Evolutionary conservation across 2,797 vertebrate genomes (phyloP).

Genomic region (Pelobates cultripes): DNA sequence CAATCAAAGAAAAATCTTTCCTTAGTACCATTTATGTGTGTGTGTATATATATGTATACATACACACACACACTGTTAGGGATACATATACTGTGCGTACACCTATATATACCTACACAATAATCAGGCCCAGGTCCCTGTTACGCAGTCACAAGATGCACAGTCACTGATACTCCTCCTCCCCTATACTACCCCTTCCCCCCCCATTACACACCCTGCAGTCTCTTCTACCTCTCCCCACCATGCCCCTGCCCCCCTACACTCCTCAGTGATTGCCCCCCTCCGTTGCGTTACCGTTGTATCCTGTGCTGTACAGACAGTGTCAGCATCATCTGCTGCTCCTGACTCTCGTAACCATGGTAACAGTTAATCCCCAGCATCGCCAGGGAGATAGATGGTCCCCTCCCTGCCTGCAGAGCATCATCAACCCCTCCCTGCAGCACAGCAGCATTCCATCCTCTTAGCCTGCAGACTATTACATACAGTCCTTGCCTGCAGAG

Average conservation of each 20-base stretch:
- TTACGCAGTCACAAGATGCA: constrained; percentile 47
- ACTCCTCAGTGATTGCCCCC: not conserved
- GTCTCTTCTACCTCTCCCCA: not conserved
- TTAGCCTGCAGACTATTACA: constrained; percentile 13
- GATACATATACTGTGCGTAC: constrained; percentile 6
- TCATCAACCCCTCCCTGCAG: constrained; percentile 37
- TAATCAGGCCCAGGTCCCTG: constrained; percentile 37
- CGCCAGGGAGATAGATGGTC: constrained; percentile 26
- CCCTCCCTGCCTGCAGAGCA: constrained; percentile 50
- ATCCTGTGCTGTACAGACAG: constrained; percentile 33
- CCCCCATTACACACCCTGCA: not conserved
- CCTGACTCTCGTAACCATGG: constrained; percentile 37
- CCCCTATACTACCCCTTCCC: constrained; percentile 14
- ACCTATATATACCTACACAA: constrained; percentile 42
- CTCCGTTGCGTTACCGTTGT: constrained; percentile 19
- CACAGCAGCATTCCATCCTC: constrained; percentile 14
- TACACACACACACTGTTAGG: not conserved
- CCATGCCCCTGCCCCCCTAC: not conserved
- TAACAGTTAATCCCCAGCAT: constrained; percentile 48
- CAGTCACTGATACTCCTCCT: constrained; percentile 27
- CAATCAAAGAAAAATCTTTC: not conserved
- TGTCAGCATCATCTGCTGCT: constrained; percentile 48
- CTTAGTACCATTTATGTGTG: not conserved
- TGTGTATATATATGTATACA: not conserved
- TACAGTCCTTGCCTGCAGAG: constrained; percentile 2